These are phyloP conservation scores for Pheosia gnoma DNA, from an alignment of 2,888 invertebrate species.

Conservation along the genomic window DNA sequence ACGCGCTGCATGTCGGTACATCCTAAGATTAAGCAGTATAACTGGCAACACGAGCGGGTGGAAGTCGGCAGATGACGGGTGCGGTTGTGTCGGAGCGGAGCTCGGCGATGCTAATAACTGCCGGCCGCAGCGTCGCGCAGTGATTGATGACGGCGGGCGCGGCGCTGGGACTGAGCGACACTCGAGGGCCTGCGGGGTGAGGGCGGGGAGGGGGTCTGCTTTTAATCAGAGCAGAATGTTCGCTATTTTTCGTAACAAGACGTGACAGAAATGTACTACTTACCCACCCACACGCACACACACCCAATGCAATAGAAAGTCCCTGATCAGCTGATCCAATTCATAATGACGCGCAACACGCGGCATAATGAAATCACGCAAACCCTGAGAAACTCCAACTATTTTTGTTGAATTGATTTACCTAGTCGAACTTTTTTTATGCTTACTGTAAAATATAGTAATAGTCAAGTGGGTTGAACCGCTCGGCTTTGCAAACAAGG, in stretches of 20 bases:
- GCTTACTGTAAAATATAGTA: too few species aligned
- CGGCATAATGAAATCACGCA: too few species aligned
- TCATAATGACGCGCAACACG: too few species aligned
- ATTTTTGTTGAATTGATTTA: too few species aligned
- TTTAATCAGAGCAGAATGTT: conserved; percentile 18
- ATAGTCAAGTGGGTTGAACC: too few species aligned
- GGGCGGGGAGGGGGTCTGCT: conserved; percentile 1
- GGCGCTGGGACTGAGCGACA: conserved; percentile 1
- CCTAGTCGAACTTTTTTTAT: too few species aligned
- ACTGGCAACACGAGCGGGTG: neutral
- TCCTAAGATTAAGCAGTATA: too few species aligned
- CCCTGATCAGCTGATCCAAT: neutral
- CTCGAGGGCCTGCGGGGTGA: neutral
- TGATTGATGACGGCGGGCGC: conserved; percentile 12
- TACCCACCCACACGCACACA: neutral
- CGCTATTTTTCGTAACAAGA: conserved; percentile 3
- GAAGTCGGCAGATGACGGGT: neutral
- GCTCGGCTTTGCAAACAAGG: too few species aligned
- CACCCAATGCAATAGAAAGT: neutral
- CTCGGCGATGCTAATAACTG: conserved; percentile 11
- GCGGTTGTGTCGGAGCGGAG: neutral
- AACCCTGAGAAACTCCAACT: too few species aligned
- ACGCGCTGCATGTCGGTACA: too few species aligned
- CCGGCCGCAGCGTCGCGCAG: conserved; percentile 5
- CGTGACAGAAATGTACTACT: neutral